A percentile compares a stretch with the other conserved stretches of the same genome.
phyloP scores from a whole-genome alignment of 2,888 invertebrate species.

The Pyrrhosoma nymphula region DNA sequence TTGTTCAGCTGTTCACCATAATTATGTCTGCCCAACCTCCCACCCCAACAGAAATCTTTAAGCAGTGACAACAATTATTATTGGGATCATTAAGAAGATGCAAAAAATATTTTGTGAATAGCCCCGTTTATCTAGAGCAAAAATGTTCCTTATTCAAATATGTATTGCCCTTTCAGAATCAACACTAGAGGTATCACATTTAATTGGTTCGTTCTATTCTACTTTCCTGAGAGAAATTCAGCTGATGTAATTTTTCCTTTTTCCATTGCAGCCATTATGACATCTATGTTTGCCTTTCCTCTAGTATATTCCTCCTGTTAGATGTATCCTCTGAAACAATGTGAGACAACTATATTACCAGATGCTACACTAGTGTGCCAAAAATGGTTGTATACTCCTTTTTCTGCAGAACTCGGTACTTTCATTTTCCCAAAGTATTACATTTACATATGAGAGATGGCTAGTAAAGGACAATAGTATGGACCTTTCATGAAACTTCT shows the following conservation, averaged over 20 bases:
- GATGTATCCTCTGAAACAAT: conserved; percentile 9
- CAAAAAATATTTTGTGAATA: conserved; percentile 23
- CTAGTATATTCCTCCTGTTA: conserved; percentile 50
- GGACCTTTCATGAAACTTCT: not conserved
- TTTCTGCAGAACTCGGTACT: not conserved
- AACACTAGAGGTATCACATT: not conserved
- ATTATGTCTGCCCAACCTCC: conserved; percentile 63
- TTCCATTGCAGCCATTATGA: conserved; percentile 63
- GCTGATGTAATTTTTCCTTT: conserved; percentile 57
- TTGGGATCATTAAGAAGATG: conserved; percentile 36
- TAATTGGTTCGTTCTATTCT: conserved; percentile 38
- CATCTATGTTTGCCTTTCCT: conserved; percentile 36
- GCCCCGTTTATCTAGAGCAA: not conserved
- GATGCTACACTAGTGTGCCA: conserved; percentile 29
- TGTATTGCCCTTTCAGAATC: conserved; percentile 40
- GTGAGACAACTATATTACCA: conserved; percentile 37
- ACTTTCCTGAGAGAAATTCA: conserved; percentile 36
- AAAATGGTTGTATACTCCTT: not conserved
- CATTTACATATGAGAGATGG: not conserved
- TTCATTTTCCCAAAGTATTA: not conserved
- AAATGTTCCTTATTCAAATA: conserved; percentile 35
- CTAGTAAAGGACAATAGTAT: not conserved
- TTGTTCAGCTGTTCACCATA: conserved; percentile 58
- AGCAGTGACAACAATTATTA: conserved; percentile 11
- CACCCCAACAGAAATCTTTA: conserved; percentile 54